These are phyloP conservation scores for Rhingia campestris DNA, from an alignment of 2,888 invertebrate genomes.

Conservation along the genomic window DNA sequence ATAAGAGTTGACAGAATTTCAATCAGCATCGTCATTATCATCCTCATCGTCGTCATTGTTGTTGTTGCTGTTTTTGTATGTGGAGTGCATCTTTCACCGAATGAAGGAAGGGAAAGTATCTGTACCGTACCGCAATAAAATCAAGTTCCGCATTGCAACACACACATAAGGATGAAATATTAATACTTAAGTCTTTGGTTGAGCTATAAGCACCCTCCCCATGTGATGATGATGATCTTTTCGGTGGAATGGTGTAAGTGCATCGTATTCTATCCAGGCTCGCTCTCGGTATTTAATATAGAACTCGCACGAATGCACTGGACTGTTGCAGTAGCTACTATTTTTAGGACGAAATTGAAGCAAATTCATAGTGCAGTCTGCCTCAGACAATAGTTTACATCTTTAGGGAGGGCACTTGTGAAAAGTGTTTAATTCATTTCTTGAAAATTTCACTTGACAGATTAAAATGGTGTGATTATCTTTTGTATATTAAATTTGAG, in stretches of 20 bases:
- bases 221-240: neutral
- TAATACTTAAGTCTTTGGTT: conserved; percentile 3
- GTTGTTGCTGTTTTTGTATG: too few species aligned
- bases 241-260: conserved; percentile 3
- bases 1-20: conserved; percentile 46
- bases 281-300: neutral
- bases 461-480: too few species aligned
- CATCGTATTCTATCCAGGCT: neutral
- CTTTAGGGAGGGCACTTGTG: too few species aligned
- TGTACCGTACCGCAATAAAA: neutral
- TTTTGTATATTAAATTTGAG: too few species aligned
- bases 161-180: neutral
- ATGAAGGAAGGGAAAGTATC: neutral
- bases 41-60: neutral
- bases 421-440: too few species aligned
- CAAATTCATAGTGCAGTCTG: too few species aligned
- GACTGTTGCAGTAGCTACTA: too few species aligned
- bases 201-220: neutral
- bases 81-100: neutral
- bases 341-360: too few species aligned
- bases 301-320: too few species aligned
- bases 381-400: too few species aligned
- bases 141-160: conserved; percentile 30
- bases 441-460: too few species aligned
- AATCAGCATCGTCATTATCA: conserved; percentile 38